Evolutionary conservation across 2,888 invertebrate genomes (phyloP), one percentile per base, ranked within the genome.

Genomic region (Lasioglossum figueresi): DNA sequence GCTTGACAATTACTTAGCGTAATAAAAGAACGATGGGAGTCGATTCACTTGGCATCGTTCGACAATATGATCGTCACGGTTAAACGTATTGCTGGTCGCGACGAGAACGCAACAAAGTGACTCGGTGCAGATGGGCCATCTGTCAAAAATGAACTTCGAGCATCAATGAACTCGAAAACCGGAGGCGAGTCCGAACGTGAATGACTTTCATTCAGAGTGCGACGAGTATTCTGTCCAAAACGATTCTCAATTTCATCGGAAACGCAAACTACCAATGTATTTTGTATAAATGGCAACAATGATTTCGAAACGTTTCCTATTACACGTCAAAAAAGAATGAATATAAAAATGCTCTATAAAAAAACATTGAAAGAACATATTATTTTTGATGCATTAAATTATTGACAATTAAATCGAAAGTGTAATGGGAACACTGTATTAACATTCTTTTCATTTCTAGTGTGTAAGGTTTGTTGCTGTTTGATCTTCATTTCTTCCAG

Each of bases 1-100:
- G 78, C 80, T 86, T 92, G 91, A 95, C 95, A 94, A 95, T 95
- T 95, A 95, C 94, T 95, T 94, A 94, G 92, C 83, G 68, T 90
- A 91, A 95, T 94, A 92, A 93, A 92, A 76, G 88, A 87, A 81
- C 80, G 84, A 84, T 87, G 84, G 89, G 88, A 90, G 93, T 91
- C 92, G 91, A 94, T 93, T 93, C 92, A 87, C 87, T 77, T 81
- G 52, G 56, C 73, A 76, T 81, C 81, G 79, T 59, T 59, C 34
- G 52, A 72, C 85, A 82, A 82, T 88, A 84, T 87, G 85, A 85
- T 86, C 89, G 90, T 91, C 88, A 90, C 81, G 83, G 89, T 80
- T 86, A 71, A 88, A 86, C 84, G 82, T 81, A 80, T 78, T 66
- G 79, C 77, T 77, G 72, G 63, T 81, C 45, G 82, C 75, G 80